These are phyloP conservation scores for human DNA, from an alignment of 2,113 vertebrate genomes.

Conservation along the genomic window GRCh38 chr7:122334501-122335000, in stretches of 20 bases:
- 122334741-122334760: background rate
- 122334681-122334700: background rate
- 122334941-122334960: background rate
- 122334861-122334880: background rate
- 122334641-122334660: background rate
- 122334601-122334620: background rate
- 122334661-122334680: background rate
- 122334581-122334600: background rate
- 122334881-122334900: background rate
- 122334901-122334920: background rate
- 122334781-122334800: background rate
- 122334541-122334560: conserved; percentile 19
- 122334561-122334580: background rate
- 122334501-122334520: background rate
- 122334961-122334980: background rate
- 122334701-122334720: background rate
- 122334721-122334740: background rate
- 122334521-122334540: background rate
- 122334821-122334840: background rate
- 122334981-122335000: background rate
- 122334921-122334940: background rate
- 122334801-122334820: background rate
- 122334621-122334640: background rate
- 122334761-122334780: background rate
- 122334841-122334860: background rate